Percentiles rank a stretch among this genome's conserved stretches.
phyloP scores from a whole-genome alignment of 2,113 vertebrate genomes.

The Rhineura floridana region DNA sequence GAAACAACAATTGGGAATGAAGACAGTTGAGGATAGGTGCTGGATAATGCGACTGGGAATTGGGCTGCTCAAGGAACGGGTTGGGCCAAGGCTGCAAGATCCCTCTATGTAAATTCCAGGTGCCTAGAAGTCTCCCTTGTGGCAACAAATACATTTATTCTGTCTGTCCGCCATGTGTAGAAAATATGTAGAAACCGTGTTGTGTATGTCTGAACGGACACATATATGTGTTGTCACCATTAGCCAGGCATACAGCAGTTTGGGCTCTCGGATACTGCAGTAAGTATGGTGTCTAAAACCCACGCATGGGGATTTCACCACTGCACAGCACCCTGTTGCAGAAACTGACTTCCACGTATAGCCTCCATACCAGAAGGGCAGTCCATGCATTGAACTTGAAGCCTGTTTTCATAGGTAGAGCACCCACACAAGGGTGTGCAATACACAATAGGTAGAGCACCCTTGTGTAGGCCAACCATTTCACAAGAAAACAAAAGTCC shows the following conservation, averaged over 20 bases:
- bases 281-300: not conserved
- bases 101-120: not conserved
- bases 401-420: not conserved
- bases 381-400: not conserved
- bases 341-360: not conserved
- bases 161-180: too few species aligned
- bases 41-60: not conserved
- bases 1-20: not conserved
- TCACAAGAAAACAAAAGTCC: constrained; percentile 24
- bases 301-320: not conserved
- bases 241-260: not conserved
- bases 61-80: not conserved
- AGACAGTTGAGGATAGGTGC: not conserved
- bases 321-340: not conserved
- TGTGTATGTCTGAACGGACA: not conserved
- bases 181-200: not conserved
- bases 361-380: not conserved
- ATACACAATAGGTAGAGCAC: too few species aligned
- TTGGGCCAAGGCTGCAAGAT: not conserved
- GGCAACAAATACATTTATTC: not conserved
- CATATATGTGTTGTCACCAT: not conserved
- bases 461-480: not conserved
- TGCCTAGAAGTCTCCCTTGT: not conserved
- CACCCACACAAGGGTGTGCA: not conserved
- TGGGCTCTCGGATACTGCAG: not conserved